Evolutionary conservation across 2,113 vertebrate species (phyloP), one percentile per base, ranked within the genome.

Genomic region (Pteropus alecto): DNA sequence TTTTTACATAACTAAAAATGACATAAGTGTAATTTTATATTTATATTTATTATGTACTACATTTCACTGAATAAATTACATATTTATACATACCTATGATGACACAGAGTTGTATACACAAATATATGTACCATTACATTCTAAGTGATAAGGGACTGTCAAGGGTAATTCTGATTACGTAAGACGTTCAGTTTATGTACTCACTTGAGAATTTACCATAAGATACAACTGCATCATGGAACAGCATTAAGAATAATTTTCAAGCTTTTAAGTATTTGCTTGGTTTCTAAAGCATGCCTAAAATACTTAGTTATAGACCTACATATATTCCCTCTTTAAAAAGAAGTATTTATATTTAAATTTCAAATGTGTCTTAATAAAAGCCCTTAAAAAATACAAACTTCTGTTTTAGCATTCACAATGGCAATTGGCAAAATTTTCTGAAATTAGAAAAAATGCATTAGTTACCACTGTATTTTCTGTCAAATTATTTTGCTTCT

Each of bases 321-420:
- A 65, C 12, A 46, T 82, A 93, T 43, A 67, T 95, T 97, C 46
- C 74, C 88, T 86, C 68, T 19, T 93, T 41, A 83, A 96, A 96
- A 90, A 96, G 63, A 43, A n/a, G 1, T 33, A 86, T 95, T 95
- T 95, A 76, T 0, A 0, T 76, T 93, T 81, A 86, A 70, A 96
- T 95, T 97, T 96, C 82, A 92, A 97, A 93, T 96, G 96, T 56
- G 61, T 70, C 77, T 94, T 96, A 96, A 83, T 77, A 97, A 93
- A 41, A 86, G 38, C 22, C 71, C 95, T 96, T 56, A 68, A 58
- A 71, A 26, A 85, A 43, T 86, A 96, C 22, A 76, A 78, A 76
- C 22, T 22, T 61, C 89, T 88, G 33, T 86, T 96, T 79, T 97
- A 90, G 14, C 24, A 96, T 95, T 95, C 78, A 97, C 73, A 98